These are phyloP conservation scores for Mesorhabditis spiculigera DNA, from an alignment of 2,888 invertebrate genomes.

Conservation along the genomic window DNA sequence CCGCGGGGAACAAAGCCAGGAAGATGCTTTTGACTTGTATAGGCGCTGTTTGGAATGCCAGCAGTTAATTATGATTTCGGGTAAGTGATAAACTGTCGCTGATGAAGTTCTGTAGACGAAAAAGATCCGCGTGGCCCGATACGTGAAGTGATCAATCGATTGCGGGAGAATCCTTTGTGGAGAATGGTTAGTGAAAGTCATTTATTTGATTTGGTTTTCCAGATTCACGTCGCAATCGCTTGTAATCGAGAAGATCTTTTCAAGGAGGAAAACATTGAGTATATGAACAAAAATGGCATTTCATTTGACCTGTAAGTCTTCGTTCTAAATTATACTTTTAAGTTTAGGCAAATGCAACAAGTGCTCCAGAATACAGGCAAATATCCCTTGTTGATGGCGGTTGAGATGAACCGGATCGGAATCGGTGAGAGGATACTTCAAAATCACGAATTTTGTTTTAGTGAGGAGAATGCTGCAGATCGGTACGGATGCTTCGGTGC, in stretches of 20 bases:
- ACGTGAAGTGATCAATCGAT: slow-evolving; percentile 18
- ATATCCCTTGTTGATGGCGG: slow-evolving; percentile 78
- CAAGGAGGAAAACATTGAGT: slow-evolving; percentile 28
- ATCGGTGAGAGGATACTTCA: slow-evolving; percentile 61
- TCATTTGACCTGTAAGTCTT: slow-evolving; percentile 12
- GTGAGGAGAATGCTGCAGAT: slow-evolving; percentile 35
- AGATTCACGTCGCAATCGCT: slow-evolving; percentile 54
- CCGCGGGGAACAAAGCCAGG: slow-evolving; percentile 9
- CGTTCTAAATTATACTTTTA: background rate
- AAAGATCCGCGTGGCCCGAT: slow-evolving; percentile 17
- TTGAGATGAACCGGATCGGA: slow-evolving; percentile 71
- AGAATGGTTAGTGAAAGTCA: slow-evolving; percentile 14
- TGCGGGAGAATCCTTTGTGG: slow-evolving; percentile 15
- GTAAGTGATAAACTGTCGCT: slow-evolving; percentile 20
- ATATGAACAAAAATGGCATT: slow-evolving; percentile 22
- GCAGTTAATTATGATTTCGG: slow-evolving; percentile 36
- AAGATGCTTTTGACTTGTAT: slow-evolving; percentile 49
- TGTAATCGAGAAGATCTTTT: slow-evolving; percentile 46
- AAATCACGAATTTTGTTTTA: slow-evolving; percentile 12
- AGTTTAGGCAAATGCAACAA: background rate
- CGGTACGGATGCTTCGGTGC: slow-evolving; percentile 80
- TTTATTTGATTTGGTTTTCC: too few relatives aligned
- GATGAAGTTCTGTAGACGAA: slow-evolving; percentile 12
- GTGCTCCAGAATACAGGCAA: slow-evolving; percentile 64
- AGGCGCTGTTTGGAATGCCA: slow-evolving; percentile 45